Percentiles rank a stretch among this genome's conserved stretches.
These are phyloP conservation scores for Chrysemys picta DNA, from an alignment of 2,113 vertebrate species.

Conservation along the genomic window DNA sequence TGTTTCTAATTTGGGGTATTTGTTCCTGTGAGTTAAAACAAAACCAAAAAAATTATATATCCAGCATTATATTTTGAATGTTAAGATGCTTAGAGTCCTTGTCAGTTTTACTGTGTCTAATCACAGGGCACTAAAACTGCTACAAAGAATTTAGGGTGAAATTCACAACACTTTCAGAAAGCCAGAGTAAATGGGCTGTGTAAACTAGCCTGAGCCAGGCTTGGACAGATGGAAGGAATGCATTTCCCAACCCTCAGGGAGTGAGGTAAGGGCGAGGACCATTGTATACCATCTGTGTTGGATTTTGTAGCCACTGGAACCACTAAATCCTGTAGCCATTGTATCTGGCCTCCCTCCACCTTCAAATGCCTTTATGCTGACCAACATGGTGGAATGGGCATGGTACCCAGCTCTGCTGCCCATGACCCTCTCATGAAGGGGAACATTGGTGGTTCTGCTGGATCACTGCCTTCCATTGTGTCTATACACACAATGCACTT, in stretches of 20 bases:
- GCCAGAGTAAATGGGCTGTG: background rate
- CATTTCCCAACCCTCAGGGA: background rate
- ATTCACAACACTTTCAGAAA: background rate
- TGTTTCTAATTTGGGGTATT: constrained; percentile 70
- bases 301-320: background rate
- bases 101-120: constrained; percentile 30
- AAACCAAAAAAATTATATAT: constrained; percentile 24
- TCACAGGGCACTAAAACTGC: background rate
- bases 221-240: background rate
- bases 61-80: constrained; percentile 48
- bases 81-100: constrained; percentile 49
- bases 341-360: fast-evolving
- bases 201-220: fast-evolving
- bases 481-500: background rate
- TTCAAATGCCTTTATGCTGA: fast-evolving
- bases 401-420: background rate
- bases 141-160: constrained; percentile 6
- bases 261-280: background rate
- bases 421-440: fast-evolving
- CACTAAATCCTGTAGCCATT: background rate
- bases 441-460: background rate
- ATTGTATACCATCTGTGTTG: fast-evolving
- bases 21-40: constrained; percentile 63
- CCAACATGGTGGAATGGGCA: background rate
- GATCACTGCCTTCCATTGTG: background rate